Evolutionary conservation across 2,797 vertebrate genomes (phyloP), one percentile per base, ranked within the genome.

Genomic region (Chaenodraco wilsoni): DNA sequence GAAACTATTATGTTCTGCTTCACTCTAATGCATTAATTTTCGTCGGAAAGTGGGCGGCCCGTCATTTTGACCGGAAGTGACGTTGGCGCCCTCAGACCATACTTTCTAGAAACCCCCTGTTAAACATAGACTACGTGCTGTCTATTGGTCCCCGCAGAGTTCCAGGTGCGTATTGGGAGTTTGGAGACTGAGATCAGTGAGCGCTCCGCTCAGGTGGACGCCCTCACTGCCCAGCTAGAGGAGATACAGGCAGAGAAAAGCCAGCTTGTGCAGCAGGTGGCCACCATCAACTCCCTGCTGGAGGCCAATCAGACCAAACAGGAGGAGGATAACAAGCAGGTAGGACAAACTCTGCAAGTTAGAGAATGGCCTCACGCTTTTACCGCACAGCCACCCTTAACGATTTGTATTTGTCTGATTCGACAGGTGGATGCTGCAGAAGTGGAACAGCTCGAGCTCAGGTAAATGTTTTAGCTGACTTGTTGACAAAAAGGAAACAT

Each of bases 251-350:
- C 11, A 0, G 96, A 97, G 90, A 98, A 96, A 52, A 68, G 70
- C 0, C 95, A 94, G 76, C 95, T 98, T 11, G 83, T 86, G 2
- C 94, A 97, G 84, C 95, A 94, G 83, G 94, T 97, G 83, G 87
- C 83, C 41, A 95, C 95, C 73, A 95, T 96, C 0, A 96, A 96
- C 87, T 82, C 94, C 11, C 93, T 98, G 74, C 88, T 98, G 77
- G 96, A 97, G 83, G 95, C 96, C 2, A 94, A 91, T 85, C 95
- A 95, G 82, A 93, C 73, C 74, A 93, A 76, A 54, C 92, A 94
- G 5, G 92, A 94, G 64, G 92, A 93, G 67, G 85, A 85, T 33
- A 85, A 79, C 55, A 65, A 23, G 44, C 75, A 88, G 88, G 91
- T 92, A 69, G 52, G 64, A 48, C 33, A 46, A 3, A 16, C 5